phyloP scores from a whole-genome alignment of 2,888 invertebrate genomes.

The Drosophila rellima region DNA sequence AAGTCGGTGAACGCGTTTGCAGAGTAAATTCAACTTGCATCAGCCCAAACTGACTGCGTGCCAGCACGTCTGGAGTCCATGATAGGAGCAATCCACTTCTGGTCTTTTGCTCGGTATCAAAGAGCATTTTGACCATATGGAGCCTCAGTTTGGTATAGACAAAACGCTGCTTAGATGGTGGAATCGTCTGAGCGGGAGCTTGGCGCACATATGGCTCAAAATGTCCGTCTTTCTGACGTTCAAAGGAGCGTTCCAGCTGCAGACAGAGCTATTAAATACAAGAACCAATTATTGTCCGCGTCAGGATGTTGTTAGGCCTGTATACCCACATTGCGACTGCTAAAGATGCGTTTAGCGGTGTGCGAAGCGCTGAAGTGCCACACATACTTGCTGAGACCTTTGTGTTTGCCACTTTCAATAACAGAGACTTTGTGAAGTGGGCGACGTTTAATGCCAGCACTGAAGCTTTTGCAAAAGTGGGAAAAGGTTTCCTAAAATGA shows the following conservation, averaged over 20 bases:
- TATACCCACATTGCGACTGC: constrained; percentile 85
- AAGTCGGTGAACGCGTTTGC: constrained; percentile 86
- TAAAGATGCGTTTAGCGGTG: constrained; percentile 91
- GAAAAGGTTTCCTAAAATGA: constrained; percentile 88
- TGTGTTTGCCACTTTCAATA: constrained; percentile 88
- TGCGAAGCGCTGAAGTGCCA: constrained; percentile 91
- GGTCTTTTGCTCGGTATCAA: constrained; percentile 58
- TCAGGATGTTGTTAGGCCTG: background rate
- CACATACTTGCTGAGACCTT: constrained; percentile 89
- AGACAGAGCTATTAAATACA: constrained; percentile 47
- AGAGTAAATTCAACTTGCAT: constrained; percentile 90
- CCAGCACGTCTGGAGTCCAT: constrained; percentile 91
- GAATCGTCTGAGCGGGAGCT: background rate
- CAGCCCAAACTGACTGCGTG: constrained; percentile 90
- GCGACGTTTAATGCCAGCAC: constrained; percentile 88
- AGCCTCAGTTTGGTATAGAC: constrained; percentile 75
- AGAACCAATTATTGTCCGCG: background rate
- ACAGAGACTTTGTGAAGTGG: constrained; percentile 89
- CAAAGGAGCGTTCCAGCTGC: constrained; percentile 73
- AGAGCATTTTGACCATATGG: constrained; percentile 77
- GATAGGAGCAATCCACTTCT: constrained; percentile 89
- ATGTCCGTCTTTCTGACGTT: constrained; percentile 60
- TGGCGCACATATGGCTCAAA: constrained; percentile 71
- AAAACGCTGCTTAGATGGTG: constrained; percentile 60
- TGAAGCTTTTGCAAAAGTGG: constrained; percentile 90